Percentiles rank a stretch among this genome's conserved stretches.
Conservation (phyloP, 2,888 invertebrate species). For the Allygus modestus region DNA sequence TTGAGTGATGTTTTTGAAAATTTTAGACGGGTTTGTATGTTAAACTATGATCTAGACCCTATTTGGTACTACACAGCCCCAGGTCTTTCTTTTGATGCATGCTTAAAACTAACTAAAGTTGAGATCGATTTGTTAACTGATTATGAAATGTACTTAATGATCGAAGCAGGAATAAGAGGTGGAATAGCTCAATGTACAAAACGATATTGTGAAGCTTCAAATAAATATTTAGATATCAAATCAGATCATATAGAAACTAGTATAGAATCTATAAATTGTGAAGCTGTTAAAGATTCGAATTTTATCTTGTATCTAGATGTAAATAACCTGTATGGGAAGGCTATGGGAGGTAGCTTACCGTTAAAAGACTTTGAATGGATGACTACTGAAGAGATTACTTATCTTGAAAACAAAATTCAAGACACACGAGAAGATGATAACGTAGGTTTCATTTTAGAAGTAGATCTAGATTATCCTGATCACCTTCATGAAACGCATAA, state of each 20-base stretch:
- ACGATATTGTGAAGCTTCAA: slow-evolving; percentile 33
- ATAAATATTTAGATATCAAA: not conserved
- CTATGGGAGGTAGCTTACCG: not conserved
- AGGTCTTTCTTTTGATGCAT: slow-evolving; percentile 57
- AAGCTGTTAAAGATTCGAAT: not conserved
- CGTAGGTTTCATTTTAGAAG: slow-evolving; percentile 61
- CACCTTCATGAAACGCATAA: slow-evolving; percentile 52
- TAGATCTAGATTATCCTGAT: slow-evolving; percentile 61
- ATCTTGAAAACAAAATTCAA: not conserved
- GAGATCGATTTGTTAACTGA: slow-evolving; percentile 65
- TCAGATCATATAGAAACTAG: not conserved
- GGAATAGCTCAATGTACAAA: slow-evolving; percentile 57
- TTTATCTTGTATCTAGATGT: not conserved
- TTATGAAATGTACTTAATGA: slow-evolving; percentile 62
- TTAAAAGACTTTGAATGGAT: slow-evolving; percentile 33
- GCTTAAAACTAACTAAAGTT: slow-evolving; percentile 61
- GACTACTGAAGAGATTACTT: not conserved
- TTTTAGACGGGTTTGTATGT: slow-evolving; percentile 62
- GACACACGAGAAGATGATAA: not conserved
- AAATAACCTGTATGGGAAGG: not conserved
- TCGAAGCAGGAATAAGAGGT: slow-evolving; percentile 65
- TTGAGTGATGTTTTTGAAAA: slow-evolving; percentile 66
- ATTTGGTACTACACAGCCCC: slow-evolving; percentile 62
- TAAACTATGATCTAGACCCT: slow-evolving; percentile 61
- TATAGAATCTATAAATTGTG: no score